Base-by-base conservation (phyloP, 2,888 invertebrate genomes). In the Bombylius major region DNA sequence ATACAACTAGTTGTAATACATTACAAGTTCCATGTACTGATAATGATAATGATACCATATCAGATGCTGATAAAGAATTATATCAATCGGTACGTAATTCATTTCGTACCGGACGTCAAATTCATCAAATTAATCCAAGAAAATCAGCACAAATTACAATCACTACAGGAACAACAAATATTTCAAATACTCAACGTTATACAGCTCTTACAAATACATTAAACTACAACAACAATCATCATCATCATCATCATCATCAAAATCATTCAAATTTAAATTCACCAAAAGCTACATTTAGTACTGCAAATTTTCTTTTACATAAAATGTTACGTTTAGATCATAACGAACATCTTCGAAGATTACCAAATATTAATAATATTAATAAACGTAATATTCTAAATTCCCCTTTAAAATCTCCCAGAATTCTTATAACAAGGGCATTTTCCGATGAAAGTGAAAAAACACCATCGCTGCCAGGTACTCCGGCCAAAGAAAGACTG, bases 371-470 rank as follows among this genome's bases (percentile, higher is more conserved):
- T 66, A 58, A 61, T 62, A 23, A 60, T 62, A 42, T 63, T 63
- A 9, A 59, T 67, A 46, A 56, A 55, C 23, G 53, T 56, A 23
- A 34, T 56, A 55, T 49, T 56, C 44, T 58, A 11, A 54, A 31
- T 68, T 76, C 56, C 44, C 69, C 74, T 5, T 73, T 77, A 34
- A 77, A 79, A 58, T 85, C 85, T 8, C 86, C 87, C 1, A 77
- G 82, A 55, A 86, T 86, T 56, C 78, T 85, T 9, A 86, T 87
- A 61, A 86, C 86, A 1, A 75, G 85, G 51, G 85, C 86, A 4
- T 82, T 81, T 76, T 86, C 85, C 23, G 85, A 86, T 65, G 86
- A 86, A 65, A 83, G 82, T 64, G 84, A 83, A 59, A 73, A 71
- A 56, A 78, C 77, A 1, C 79, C 77, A 33, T 78, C 81, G n/a